These are phyloP conservation scores for Nesometra sesokonis DNA, from an alignment of 35 echinoderm and acorn worm genomes.

Conservation along the genomic window DNA sequence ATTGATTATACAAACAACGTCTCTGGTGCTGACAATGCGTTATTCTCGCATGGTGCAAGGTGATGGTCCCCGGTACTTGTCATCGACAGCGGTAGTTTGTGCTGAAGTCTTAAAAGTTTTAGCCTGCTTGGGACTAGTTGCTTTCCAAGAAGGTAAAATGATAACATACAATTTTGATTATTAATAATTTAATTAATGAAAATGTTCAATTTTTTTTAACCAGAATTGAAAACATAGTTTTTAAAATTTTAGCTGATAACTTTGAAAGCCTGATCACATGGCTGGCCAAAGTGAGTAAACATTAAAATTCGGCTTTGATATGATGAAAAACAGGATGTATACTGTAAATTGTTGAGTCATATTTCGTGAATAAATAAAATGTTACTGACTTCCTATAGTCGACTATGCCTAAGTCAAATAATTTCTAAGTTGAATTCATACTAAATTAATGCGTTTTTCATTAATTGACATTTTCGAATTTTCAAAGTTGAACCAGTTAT, in stretches of 20 bases:
- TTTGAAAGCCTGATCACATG: not conserved
- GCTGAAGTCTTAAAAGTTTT: slow-evolving; percentile 70
- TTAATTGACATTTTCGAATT: no score
- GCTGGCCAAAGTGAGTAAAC: no score
- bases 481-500: no score
- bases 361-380: no score
- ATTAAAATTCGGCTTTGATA: no score
- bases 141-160: slow-evolving; percentile 54
- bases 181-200: no score
- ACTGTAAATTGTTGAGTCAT: no score
- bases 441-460: no score
- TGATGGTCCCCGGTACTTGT: slow-evolving; percentile 74
- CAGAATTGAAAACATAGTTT: not conserved
- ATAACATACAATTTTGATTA: not conserved
- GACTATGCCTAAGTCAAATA: no score
- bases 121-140: slow-evolving; percentile 65
- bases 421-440: no score
- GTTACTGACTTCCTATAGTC: no score
- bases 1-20: slow-evolving; percentile 79
- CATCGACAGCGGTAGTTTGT: slow-evolving; percentile 76
- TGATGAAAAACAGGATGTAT: no score
- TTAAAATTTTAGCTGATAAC: not conserved
- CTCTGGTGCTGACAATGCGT: slow-evolving; percentile 68
- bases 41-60: slow-evolving; percentile 71
- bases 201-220: not conserved